Evolutionary conservation across 2,888 invertebrate genomes (phyloP).

Genomic region (Amitus sp.): DNA sequence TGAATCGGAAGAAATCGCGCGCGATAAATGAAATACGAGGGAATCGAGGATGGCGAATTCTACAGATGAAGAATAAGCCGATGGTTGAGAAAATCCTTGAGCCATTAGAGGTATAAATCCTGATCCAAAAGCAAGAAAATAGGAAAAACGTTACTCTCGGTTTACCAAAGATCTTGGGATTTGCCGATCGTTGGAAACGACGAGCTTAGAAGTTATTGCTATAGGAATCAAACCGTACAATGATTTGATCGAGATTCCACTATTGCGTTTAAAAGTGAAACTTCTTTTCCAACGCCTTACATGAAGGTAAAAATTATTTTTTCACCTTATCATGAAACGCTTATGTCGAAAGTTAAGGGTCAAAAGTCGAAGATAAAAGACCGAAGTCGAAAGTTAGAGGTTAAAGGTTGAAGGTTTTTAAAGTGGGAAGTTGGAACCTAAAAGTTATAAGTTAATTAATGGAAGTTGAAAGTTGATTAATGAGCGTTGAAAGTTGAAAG

Average conservation of each 20-base stretch:
- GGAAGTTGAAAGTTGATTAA: too few relatives aligned
- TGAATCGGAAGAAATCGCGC: background rate
- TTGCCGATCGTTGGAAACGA: background rate
- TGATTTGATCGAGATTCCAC: too few relatives aligned
- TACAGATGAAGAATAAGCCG: background rate
- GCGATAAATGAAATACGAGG: constrained; percentile 3
- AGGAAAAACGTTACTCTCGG: background rate
- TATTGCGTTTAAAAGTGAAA: too few relatives aligned
- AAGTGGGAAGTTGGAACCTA: too few relatives aligned
- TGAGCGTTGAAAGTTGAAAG: too few relatives aligned
- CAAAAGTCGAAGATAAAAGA: too few relatives aligned
- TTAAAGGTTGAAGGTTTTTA: too few relatives aligned
- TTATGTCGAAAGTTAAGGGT: background rate
- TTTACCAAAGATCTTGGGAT: background rate
- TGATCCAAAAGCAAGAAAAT: background rate
- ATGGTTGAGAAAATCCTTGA: constrained; percentile 3
- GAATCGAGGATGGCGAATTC: background rate
- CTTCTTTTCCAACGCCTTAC: background rate
- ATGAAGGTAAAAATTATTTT: background rate
- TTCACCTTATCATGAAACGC: background rate
- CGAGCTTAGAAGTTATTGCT: background rate
- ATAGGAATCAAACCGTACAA: background rate
- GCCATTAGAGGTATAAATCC: background rate
- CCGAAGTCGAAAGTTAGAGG: too few relatives aligned
- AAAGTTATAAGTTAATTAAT: too few relatives aligned